phyloP scores from a whole-genome alignment of 1,140 invertebrate species.

The Megalopta genalis region DNA sequence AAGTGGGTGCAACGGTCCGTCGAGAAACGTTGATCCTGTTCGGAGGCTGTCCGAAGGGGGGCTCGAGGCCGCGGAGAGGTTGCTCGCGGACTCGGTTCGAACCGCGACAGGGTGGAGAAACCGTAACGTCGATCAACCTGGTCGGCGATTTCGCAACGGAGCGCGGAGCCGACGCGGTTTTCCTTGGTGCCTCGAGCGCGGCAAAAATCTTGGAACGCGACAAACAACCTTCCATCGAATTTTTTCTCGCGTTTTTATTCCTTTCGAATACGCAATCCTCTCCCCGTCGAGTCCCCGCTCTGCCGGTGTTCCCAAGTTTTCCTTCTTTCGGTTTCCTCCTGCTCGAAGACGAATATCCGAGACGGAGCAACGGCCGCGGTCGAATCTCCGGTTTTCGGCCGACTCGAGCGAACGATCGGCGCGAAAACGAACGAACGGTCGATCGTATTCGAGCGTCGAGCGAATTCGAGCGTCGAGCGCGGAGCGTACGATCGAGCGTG shows the following conservation, averaged over 20 bases:
- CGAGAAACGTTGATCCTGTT: neutral
- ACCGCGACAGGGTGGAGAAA: constrained; percentile 6
- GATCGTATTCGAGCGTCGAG: too few relatives aligned
- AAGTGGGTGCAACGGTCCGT: neutral
- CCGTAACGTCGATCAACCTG: neutral
- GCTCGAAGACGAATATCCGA: too few relatives aligned
- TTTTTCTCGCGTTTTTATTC: constrained; percentile 11
- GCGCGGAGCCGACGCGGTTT: neutral
- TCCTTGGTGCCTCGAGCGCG: neutral
- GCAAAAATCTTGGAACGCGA: constrained; percentile 1
- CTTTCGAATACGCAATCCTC: neutral
- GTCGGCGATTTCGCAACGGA: constrained; percentile 14
- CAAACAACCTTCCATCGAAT: constrained; percentile 1
- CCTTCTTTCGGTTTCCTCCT: too few relatives aligned
- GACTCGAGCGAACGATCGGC: too few relatives aligned
- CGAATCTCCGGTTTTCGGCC: too few relatives aligned
- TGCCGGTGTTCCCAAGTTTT: neutral
- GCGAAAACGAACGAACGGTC: neutral
- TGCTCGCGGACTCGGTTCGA: neutral
- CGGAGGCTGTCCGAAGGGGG: neutral
- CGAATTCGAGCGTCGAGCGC: constrained; percentile 17
- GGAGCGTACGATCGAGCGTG: constrained; percentile 37
- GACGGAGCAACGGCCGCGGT: too few relatives aligned
- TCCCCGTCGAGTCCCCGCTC: too few relatives aligned
- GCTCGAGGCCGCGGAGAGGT: too few relatives aligned